Evolutionary conservation across 1,140 invertebrate species (phyloP), one percentile per base, ranked within the genome.

Genomic region (Oryzaephilus surinamensis): DNA sequence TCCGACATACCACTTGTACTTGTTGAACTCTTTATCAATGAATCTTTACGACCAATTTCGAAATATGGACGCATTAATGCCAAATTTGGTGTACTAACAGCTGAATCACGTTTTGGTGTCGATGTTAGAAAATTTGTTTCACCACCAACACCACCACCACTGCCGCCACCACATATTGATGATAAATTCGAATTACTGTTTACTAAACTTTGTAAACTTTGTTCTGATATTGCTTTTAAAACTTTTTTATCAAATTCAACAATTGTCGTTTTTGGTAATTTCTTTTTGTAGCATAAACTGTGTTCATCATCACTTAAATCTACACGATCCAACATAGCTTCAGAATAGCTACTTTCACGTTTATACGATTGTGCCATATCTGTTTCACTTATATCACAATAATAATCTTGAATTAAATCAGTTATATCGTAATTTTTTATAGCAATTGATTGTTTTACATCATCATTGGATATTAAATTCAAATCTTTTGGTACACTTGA

Each of bases 21-120:
- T 11, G 52, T 58, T 26, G 53, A 56, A 29, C 52, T 57, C 34
- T 59, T 64, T 39, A 41, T 24, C 52, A 33, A 60, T 51, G 6
- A 57, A 32, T n/a, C 62, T 56, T 24, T 11, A 10, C 11, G 8
- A 10, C 11, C 23, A 6, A n/a, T 3, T 18, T 51, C 50, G 5
- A 18, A 31, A 16, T 51, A 35, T 11, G 54, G 2, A 55, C 54
- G 4, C 65, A 64, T 29, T 32, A 61, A 64, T 4, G 65, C 65
- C 11, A 81, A 50, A 58, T 81, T 76, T 0, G 77, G 77, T 10
- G 77, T 79, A 36, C 75, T 78, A 1, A 75, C 32, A n/a, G 46
- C 46, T 1, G 36, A 34, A 12, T 17, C 38, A 17, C 29, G 32
- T 20, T 26, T 31, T 6, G 34, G 7, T 11, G 32, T 7, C 3